phyloP scores from a whole-genome alignment of 2,888 invertebrate species.

The Andrena minutula region DNA sequence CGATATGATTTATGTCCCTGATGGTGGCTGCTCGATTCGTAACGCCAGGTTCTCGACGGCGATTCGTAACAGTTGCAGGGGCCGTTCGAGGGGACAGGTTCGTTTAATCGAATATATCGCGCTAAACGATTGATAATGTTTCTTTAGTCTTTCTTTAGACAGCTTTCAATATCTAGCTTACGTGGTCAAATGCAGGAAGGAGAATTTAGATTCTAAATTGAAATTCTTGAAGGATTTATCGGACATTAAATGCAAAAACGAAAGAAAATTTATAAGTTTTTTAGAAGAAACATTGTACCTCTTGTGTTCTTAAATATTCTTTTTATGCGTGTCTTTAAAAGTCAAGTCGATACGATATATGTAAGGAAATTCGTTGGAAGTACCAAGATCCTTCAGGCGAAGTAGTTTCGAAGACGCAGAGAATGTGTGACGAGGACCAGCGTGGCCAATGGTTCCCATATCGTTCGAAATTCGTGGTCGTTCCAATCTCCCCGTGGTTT shows the following conservation, averaged over 20 bases:
- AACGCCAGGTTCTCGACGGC: neutral
- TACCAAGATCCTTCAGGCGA: neutral
- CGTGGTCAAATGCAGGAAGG: too few relatives aligned
- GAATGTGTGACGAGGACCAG: neutral
- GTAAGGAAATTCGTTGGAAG: neutral
- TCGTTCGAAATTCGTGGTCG: constrained; percentile 44
- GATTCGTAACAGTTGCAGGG: constrained; percentile 1
- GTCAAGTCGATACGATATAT: too few relatives aligned
- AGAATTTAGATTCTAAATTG: too few relatives aligned
- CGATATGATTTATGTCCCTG: constrained; percentile 38
- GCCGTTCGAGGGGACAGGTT: constrained; percentile 5
- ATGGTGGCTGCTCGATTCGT: constrained; percentile 24
- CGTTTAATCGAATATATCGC: constrained; percentile 19
- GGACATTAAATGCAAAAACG: too few relatives aligned
- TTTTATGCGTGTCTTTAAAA: too few relatives aligned
- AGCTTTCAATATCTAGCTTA: too few relatives aligned
- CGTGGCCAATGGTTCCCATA: constrained; percentile 14
- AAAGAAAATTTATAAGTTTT: too few relatives aligned
- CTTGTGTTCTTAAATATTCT: too few relatives aligned
- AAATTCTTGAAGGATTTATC: too few relatives aligned
- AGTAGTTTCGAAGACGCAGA: neutral
- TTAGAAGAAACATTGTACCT: too few relatives aligned
- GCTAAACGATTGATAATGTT: constrained; percentile 11
- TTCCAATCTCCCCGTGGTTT: constrained; percentile 61
- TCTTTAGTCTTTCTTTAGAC: neutral